Base-by-base conservation (phyloP, 2,888 invertebrate genomes). In the Lasioglossum oenotherae region DNA sequence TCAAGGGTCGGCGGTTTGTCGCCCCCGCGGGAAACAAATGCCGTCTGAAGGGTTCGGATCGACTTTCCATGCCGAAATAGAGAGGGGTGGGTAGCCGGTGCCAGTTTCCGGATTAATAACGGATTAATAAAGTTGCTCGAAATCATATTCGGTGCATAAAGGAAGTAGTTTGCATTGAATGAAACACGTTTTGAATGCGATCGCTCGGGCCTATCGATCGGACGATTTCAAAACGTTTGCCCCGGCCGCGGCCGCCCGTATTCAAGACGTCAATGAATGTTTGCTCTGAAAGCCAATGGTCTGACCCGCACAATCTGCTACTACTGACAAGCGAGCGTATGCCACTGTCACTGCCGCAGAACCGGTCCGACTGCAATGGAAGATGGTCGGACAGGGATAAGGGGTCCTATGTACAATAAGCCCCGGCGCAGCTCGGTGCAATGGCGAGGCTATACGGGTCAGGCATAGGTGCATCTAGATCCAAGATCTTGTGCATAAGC, bases 261-360 rank as follows among this genome's bases (percentile, higher is more conserved):
- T 79, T 86, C 76, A 72, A 72, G 77, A 60, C 79, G 35, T 73
- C 78, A 81, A 78, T 53, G 75, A 77, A 77, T 67, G 76, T 75
- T 74, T 75, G 76, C 38, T 76, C 57, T 57, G 49, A 46, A 74
- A 71, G 60, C 76, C 57, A 19, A 46, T 38, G 86, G 35, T 80
- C 86, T 69, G 82, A 86, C 79, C 76, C 60, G 74, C 31, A 74
- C 74, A 79, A 77, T 80, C 86, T 35, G 74, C 77, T 86, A 80
- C 82, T 64, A 82, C 86, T 86, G 80, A 67, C 82, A 72, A 53
- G 23, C 60, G 38, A 76, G 57, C 57, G 41, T 64, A 57, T 69
- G 38, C 72, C 16, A 57, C 75, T 80, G 76, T 64, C 86, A 74
- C 76, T 81, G 71, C 57, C n/a, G 41, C 38, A 35, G 76, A 46